Evolutionary conservation across 2,797 vertebrate species (phyloP).

Genomic region (Hipposideros larvatus): DNA sequence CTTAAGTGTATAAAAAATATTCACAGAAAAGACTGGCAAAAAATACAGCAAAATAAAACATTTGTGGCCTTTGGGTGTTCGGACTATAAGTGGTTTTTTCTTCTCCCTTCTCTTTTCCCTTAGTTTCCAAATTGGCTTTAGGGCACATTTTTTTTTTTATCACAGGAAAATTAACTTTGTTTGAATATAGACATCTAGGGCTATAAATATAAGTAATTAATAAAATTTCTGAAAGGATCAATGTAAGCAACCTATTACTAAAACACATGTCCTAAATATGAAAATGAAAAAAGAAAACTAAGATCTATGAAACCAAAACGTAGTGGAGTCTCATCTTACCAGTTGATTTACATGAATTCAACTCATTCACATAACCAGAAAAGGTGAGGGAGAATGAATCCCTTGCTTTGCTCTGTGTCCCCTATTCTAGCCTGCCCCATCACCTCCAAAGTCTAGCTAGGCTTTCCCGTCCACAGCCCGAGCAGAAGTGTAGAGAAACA

Average conservation of each 20-base stretch:
- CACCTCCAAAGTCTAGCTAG: not conserved
- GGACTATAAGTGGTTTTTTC: not conserved
- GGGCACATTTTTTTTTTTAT: not conserved
- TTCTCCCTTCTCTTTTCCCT: not conserved
- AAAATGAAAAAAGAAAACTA: not conserved
- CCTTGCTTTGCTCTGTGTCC: not conserved
- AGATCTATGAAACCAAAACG: not conserved
- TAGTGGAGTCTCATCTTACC: not conserved
- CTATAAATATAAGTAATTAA: not conserved
- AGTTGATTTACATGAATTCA: not conserved
- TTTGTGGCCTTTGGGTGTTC: not conserved
- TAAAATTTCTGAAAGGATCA: not conserved
- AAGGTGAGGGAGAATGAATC: too few relatives aligned
- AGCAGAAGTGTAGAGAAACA: not conserved
- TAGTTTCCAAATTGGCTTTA: conserved; percentile 31
- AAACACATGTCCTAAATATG: not conserved
- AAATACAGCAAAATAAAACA: not conserved
- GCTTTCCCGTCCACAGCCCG: not conserved
- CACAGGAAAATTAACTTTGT: not conserved
- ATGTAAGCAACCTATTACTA: not conserved
- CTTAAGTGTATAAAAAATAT: not conserved
- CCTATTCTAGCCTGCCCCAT: too few relatives aligned
- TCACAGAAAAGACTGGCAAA: not conserved
- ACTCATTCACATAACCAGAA: not conserved
- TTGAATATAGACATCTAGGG: not conserved